These are phyloP conservation scores for Laticauda laticaudata DNA, from an alignment of 2,113 vertebrate genomes.

Conservation along the genomic window DNA sequence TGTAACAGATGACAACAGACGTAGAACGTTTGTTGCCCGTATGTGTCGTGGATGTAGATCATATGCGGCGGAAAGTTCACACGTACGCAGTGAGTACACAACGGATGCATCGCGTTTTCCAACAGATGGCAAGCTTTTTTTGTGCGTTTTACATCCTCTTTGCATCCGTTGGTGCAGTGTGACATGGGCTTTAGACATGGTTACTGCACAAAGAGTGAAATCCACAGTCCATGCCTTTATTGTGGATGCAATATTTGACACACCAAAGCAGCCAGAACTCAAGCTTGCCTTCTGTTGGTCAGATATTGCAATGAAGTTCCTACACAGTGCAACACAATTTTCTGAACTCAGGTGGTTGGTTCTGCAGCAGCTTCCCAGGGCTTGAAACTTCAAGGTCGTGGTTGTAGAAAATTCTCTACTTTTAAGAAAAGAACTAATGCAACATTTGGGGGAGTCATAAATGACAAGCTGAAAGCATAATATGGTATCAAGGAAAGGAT, in stretches of 20 bases:
- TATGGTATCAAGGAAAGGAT: not conserved
- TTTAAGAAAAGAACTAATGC: not conserved
- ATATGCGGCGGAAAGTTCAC: too few species aligned
- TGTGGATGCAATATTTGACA: not conserved
- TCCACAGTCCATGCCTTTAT: not conserved
- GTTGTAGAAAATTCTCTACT: not conserved
- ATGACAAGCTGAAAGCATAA: not conserved
- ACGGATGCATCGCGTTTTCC: too few species aligned
- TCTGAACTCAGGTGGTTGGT: not conserved
- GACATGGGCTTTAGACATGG: too few species aligned
- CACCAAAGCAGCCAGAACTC: not conserved
- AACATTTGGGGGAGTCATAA: not conserved
- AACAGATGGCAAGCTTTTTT: too few species aligned
- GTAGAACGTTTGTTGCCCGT: too few species aligned
- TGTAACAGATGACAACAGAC: too few species aligned
- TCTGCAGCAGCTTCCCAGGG: not conserved
- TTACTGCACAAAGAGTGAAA: not conserved
- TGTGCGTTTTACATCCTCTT: too few species aligned
- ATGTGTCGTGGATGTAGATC: too few species aligned
- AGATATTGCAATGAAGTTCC: not conserved
- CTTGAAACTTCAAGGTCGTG: not conserved
- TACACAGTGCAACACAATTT: not conserved
- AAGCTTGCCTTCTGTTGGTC: not conserved
- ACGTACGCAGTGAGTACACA: too few species aligned
- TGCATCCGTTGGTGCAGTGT: too few species aligned